Conservation (phyloP, 1,140 invertebrate genomes). For the Pogonognathellus flavescens region DNA sequence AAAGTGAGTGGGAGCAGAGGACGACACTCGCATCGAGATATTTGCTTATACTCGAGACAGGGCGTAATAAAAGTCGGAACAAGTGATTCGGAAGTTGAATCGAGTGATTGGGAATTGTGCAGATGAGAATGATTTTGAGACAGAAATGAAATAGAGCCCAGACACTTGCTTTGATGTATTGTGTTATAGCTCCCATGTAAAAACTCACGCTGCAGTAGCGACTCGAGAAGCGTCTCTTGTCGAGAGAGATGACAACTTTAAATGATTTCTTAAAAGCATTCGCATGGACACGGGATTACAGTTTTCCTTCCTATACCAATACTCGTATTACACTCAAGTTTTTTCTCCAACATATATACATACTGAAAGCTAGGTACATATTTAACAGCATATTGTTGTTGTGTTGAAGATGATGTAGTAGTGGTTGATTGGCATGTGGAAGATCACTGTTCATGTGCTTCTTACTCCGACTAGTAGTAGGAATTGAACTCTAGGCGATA, state of each 20-base stretch:
- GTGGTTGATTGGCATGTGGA: constrained; percentile 4
- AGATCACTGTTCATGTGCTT: constrained; percentile 30
- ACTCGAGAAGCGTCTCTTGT: no score
- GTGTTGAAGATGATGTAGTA: constrained; percentile 41
- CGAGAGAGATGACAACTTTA: neutral
- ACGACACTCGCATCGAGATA: neutral
- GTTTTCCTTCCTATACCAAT: neutral
- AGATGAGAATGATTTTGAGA: constrained; percentile 24
- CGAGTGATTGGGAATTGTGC: constrained; percentile 14
- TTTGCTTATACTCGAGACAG: neutral
- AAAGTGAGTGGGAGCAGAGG: neutral
- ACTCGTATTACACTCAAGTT: neutral
- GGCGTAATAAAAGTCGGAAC: constrained; percentile 33
- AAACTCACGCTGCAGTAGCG: no score
- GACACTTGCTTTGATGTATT: no score
- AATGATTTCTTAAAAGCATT: constrained; percentile 10
- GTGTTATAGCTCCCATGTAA: no score
- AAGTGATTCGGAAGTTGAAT: constrained; percentile 28
- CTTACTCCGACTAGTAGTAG: neutral
- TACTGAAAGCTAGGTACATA: no score
- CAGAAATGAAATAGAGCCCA: neutral
- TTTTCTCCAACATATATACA: no score
- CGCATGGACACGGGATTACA: neutral
- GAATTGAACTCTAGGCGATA: constrained; percentile 21
- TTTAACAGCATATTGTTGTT: neutral